Base-by-base conservation (phyloP, 2,888 invertebrate genomes). In the Lamproptera curius region DNA sequence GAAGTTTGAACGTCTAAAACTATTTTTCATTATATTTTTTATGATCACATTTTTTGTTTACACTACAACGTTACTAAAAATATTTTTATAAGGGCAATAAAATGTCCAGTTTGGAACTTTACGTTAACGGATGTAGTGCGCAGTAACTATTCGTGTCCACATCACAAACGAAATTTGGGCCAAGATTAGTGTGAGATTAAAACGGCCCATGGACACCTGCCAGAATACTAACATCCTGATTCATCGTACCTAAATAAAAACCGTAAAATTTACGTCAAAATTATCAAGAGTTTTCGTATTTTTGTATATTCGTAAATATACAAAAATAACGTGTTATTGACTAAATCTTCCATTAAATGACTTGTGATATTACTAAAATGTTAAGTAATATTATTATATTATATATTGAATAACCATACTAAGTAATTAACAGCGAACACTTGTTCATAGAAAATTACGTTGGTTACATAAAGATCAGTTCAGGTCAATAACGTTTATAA, bases 231-330 rank as follows among this genome's bases (percentile, higher is more conserved):
- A 44, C 13, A 38, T 17, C 16, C 28, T 48, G 43, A 43, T 16
- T 48, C 43, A 43, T 40, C 46, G 31, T 5, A 39, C 16, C 26
- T 8, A 9, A 38, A 34, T 28, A 9, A 14, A 43, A 42, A 16
- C 23, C 37, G 34, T 49, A 39, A 43, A 49, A 43, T 49, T 42
- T 43, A n/a, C n/a, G n/a, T n/a, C n/a, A n/a, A n/a, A n/a, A n/a
- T n/a, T n/a, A n/a, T n/a, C n/a, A n/a, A n/a, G n/a, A n/a, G n/a
- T n/a, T n/a, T n/a, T n/a, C n/a, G n/a, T n/a, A n/a, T n/a, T n/a
- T n/a, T n/a, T n/a, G n/a, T n/a, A n/a, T n/a, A n/a, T n/a, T n/a
- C n/a, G n/a, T n/a, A n/a, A n/a, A n/a, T n/a, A n/a, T n/a, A n/a
- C n/a, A n/a, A n/a, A n/a, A n/a, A n/a, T n/a, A n/a, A n/a, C n/a